phyloP scores from a whole-genome alignment of 2,888 invertebrate species.

The Epirrhoe alternata region DNA sequence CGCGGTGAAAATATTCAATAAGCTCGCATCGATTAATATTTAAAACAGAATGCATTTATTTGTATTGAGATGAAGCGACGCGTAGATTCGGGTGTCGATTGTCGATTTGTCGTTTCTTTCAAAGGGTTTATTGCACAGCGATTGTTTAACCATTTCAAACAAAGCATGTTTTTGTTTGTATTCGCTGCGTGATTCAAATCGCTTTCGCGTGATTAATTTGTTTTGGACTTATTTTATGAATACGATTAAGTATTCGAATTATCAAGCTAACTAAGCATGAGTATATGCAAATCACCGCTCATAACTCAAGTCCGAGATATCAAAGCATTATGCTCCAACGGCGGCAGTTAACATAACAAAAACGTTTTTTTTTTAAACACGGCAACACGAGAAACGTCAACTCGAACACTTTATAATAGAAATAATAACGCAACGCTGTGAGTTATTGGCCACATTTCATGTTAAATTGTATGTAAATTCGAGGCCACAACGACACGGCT shows the following conservation, averaged over 20 bases:
- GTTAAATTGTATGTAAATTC: conserved; percentile 85
- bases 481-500: conserved; percentile 78
- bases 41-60: conserved; percentile 77
- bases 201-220: conserved; percentile 58
- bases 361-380: conserved; percentile 62
- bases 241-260: conserved; percentile 60
- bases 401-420: conserved; percentile 81
- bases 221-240: conserved; percentile 53
- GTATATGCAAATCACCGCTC: conserved; percentile 61
- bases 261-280: conserved; percentile 51
- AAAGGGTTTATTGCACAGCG: conserved; percentile 57
- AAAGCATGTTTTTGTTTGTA: conserved; percentile 42
- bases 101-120: conserved; percentile 66
- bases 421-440: conserved; percentile 80
- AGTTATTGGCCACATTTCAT: conserved; percentile 84
- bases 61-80: conserved; percentile 71
- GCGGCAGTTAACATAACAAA: conserved; percentile 66
- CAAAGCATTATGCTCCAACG: conserved; percentile 60
- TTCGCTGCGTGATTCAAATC: conserved; percentile 54
- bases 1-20: conserved; percentile 81
- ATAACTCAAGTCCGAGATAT: conserved; percentile 62
- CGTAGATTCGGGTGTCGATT: conserved; percentile 66
- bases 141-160: conserved; percentile 51
- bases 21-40: conserved; percentile 80
- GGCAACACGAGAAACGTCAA: conserved; percentile 75